A percentile compares a stretch with the other conserved stretches of the same genome.
phyloP scores from a whole-genome alignment of 1,140 invertebrate genomes.

The Druon quercuslanigerum region DNA sequence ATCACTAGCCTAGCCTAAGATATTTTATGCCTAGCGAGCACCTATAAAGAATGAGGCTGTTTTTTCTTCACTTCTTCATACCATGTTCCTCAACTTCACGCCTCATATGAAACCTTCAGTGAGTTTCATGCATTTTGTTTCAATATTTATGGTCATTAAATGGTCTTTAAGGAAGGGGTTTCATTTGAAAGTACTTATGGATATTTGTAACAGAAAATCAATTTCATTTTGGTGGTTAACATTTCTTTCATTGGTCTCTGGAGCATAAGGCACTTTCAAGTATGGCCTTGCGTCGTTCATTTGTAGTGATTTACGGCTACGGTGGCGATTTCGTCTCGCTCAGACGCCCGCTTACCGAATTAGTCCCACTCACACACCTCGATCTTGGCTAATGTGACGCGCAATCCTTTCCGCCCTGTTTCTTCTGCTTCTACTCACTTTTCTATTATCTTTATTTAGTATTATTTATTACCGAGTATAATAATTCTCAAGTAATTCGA shows the following conservation, averaged over 20 bases:
- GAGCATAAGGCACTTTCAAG: slow-evolving; percentile 1
- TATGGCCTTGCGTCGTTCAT: slow-evolving; percentile 36
- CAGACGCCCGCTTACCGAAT: slow-evolving; percentile 57
- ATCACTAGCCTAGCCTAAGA: too few species aligned
- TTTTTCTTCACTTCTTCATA: too few species aligned
- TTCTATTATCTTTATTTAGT: background rate
- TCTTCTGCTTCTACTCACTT: background rate
- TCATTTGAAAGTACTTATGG: background rate
- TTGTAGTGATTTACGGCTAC: slow-evolving; percentile 56
- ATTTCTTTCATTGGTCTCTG: background rate
- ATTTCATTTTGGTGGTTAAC: background rate
- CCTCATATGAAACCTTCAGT: too few species aligned
- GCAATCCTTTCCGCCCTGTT: slow-evolving; percentile 16
- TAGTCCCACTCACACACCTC: slow-evolving; percentile 53
- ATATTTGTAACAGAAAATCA: background rate
- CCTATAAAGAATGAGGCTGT: too few species aligned
- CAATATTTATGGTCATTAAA: too few species aligned
- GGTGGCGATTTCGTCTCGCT: slow-evolving; percentile 55
- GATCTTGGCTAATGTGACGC: slow-evolving; percentile 45
- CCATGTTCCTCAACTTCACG: too few species aligned
- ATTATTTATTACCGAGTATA: background rate
- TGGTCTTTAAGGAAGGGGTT: background rate
- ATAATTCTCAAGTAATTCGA: background rate
- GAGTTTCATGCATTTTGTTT: too few species aligned
- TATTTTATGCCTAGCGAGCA: too few species aligned